Conservation (phyloP, 2,113 vertebrate genomes). For the Lepus americanus region DNA sequence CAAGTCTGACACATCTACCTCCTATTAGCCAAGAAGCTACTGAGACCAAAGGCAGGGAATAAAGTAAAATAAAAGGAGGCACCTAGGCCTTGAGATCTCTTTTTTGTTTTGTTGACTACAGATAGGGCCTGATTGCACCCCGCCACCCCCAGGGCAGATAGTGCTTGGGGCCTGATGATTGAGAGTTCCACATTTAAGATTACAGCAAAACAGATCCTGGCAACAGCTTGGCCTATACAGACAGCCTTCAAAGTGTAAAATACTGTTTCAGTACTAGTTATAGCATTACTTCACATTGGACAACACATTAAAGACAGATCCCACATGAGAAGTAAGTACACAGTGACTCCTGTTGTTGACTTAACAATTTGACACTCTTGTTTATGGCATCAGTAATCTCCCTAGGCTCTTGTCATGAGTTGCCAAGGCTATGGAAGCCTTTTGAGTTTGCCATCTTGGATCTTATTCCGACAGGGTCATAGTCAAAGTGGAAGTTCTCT, state of each 20-base stretch:
- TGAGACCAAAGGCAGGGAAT: background rate
- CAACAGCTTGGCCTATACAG: background rate
- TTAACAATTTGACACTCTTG: too few species aligned
- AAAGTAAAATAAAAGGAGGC: background rate
- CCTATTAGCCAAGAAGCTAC: background rate
- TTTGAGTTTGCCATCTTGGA: too few species aligned
- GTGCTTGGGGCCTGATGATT: background rate
- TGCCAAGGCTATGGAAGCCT: too few species aligned
- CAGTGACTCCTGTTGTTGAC: too few species aligned
- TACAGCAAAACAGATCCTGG: background rate
- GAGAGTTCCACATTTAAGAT: background rate
- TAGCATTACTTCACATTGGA: too few species aligned
- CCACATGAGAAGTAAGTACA: too few species aligned
- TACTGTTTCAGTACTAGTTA: too few species aligned
- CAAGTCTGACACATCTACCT: background rate
- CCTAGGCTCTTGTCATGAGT: too few species aligned
- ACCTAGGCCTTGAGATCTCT: background rate
- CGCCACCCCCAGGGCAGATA: background rate
- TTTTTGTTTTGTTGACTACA: background rate
- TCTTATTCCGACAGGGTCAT: too few species aligned
- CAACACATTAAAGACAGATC: too few species aligned
- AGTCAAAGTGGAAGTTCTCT: too few species aligned
- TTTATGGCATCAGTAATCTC: too few species aligned
- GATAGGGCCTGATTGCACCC: background rate
- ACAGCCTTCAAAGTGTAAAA: background rate